Conservation (phyloP, 2,797 vertebrate genomes). For the Muscicapa striata region DNA sequence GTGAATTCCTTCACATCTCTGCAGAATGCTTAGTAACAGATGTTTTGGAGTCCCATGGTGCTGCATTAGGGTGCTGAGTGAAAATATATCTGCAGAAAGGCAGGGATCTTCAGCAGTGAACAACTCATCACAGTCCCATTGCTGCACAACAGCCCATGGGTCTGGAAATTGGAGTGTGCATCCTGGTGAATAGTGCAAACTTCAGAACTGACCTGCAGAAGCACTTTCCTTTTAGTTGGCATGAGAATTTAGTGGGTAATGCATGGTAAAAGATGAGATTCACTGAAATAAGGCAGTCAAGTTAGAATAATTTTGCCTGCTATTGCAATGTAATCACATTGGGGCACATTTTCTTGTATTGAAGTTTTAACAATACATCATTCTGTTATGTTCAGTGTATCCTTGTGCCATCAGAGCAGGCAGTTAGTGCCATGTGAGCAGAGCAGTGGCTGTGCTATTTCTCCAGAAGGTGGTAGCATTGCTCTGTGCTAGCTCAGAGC, state of each 20-base stretch:
- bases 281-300: background rate
- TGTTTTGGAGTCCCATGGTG: background rate
- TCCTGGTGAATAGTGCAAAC: background rate
- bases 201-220: background rate
- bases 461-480: slow-evolving; percentile 77
- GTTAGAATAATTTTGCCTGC: background rate
- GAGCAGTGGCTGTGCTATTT: background rate
- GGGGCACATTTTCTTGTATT: fast-evolving
- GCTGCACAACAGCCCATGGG: fast-evolving
- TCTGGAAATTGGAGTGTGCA: fast-evolving
- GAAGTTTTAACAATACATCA: fast-evolving
- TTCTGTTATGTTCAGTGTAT: fast-evolving
- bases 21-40: background rate
- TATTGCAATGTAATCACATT: no score
- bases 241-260: background rate
- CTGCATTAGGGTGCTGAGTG: background rate
- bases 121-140: fast-evolving
- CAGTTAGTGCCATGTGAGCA: fast-evolving
- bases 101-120: background rate
- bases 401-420: fast-evolving
- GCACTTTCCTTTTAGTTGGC: fast-evolving
- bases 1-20: background rate
- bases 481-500: slow-evolving; percentile 38
- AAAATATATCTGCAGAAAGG: background rate
- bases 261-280: background rate